Percentiles rank a stretch among this genome's conserved stretches.
phyloP scores from a whole-genome alignment of 2,113 vertebrate genomes.

The Hirundichthys speculiger region DNA sequence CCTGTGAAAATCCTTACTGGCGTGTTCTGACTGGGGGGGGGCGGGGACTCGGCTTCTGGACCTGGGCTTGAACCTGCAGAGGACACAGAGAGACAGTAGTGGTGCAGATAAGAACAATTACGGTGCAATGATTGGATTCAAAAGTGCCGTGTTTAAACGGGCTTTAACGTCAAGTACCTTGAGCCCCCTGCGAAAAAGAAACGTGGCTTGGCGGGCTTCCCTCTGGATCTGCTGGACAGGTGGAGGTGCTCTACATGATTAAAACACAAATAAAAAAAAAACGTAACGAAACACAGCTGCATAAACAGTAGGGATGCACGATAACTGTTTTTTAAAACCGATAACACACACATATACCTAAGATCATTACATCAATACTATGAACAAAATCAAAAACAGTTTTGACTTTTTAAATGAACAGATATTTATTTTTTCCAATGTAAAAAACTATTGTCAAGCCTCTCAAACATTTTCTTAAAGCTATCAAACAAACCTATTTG shows the following conservation, averaged over 20 bases:
- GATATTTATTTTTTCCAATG: too few species aligned
- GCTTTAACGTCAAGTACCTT: conserved; percentile 85
- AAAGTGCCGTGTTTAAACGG: neutral
- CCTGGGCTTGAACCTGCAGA: conserved; percentile 68
- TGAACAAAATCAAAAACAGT: too few species aligned
- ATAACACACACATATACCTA: too few species aligned
- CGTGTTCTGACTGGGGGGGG: conserved; percentile 52
- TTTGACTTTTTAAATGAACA: too few species aligned
- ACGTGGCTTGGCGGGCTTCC: conserved; percentile 92
- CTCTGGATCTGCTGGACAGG: conserved; percentile 80
- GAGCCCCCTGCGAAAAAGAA: conserved; percentile 91
- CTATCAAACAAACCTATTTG: too few species aligned
- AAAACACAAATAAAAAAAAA: neutral
- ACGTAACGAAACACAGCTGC: too few species aligned
- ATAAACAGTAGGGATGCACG: too few species aligned
- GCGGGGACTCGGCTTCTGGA: conserved; percentile 48
- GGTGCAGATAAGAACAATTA: neutral
- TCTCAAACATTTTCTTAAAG: too few species aligned
- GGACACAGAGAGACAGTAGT: neutral
- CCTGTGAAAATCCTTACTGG: conserved; percentile 53
- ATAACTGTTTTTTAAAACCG: too few species aligned
- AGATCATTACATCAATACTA: too few species aligned
- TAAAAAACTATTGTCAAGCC: too few species aligned
- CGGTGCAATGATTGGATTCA: neutral
- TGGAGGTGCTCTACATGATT: conserved; percentile 52